A percentile compares a stretch with the other conserved stretches of the same genome.
Conservation (phyloP, 2,797 vertebrate species). For the Peromyscus attwateri region DNA sequence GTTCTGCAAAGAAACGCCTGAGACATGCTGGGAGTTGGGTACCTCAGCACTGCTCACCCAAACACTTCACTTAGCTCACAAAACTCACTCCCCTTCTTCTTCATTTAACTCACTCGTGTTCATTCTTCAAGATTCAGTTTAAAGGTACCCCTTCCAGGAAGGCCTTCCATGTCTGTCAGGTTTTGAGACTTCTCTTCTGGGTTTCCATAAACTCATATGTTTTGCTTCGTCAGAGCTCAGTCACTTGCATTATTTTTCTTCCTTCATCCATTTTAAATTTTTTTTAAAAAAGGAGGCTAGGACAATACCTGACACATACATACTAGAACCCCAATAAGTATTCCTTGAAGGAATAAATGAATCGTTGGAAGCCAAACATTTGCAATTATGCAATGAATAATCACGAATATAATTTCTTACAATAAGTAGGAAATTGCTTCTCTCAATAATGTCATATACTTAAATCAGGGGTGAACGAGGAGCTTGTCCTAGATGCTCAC, state of each 20-base stretch:
- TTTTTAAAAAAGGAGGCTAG: not conserved
- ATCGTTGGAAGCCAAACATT: conserved; percentile 49
- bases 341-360: conserved; percentile 35
- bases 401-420: conserved; percentile 21
- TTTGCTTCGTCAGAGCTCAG: conserved; percentile 25
- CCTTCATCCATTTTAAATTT: not conserved
- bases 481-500: not conserved
- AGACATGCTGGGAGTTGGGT: not conserved
- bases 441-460: not conserved
- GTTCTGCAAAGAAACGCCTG: not conserved
- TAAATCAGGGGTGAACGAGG: not conserved
- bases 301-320: not conserved
- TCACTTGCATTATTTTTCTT: not conserved
- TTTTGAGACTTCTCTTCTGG: conserved; percentile 12
- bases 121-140: conserved; percentile 50
- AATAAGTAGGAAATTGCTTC: conserved; percentile 2
- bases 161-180: not conserved
- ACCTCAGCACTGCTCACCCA: not conserved
- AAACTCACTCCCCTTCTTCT: not conserved
- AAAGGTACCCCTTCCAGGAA: not conserved
- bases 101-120: not conserved
- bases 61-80: not conserved
- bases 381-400: conserved; percentile 30
- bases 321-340: conserved; percentile 26
- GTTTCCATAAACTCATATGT: not conserved